phyloP scores from a whole-genome alignment of 2,797 vertebrate species.

The Adrianichthys oophorus region DNA sequence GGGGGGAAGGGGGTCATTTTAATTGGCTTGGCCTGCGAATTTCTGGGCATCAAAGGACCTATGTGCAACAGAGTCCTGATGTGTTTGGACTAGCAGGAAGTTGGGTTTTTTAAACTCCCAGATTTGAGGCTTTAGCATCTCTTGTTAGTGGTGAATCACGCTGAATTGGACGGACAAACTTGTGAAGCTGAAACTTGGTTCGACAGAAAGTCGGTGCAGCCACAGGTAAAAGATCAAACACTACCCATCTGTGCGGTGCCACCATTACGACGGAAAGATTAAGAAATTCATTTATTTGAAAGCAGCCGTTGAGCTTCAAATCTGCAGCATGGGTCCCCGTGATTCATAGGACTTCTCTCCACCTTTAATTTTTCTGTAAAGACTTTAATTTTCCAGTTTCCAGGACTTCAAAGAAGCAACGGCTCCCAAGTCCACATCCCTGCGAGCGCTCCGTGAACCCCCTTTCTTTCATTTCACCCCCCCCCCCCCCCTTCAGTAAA shows the following conservation, averaged over 20 bases:
- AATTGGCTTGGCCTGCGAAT: slow-evolving; percentile 73
- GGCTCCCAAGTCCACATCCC: slow-evolving; percentile 73
- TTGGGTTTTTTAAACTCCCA: slow-evolving; percentile 40
- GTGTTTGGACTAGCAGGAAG: slow-evolving; percentile 55
- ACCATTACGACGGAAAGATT: slow-evolving; percentile 16
- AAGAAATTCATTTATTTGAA: slow-evolving; percentile 21
- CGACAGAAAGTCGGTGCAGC: slow-evolving; percentile 6
- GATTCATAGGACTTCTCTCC: slow-evolving; percentile 58
- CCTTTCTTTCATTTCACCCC: slow-evolving; percentile 67
- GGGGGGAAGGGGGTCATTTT: slow-evolving; percentile 73
- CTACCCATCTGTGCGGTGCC: slow-evolving; percentile 17
- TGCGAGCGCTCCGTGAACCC: slow-evolving; percentile 69
- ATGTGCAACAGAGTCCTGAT: slow-evolving; percentile 60
- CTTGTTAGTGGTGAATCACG: slow-evolving; percentile 24
- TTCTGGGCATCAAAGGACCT: slow-evolving; percentile 50
- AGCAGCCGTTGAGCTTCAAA: slow-evolving; percentile 39
- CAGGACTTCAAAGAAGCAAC: slow-evolving; percentile 73
- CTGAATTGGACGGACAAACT: slow-evolving; percentile 29
- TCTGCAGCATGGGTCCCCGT: slow-evolving; percentile 36
- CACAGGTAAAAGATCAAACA: slow-evolving; percentile 26
- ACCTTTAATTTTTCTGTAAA: slow-evolving; percentile 77
- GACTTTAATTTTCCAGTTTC: slow-evolving; percentile 78
- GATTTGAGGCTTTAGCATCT: slow-evolving; percentile 53
- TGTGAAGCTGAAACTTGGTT: slow-evolving; percentile 6
- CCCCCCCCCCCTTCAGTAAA: slow-evolving; percentile 74